phyloP scores from a whole-genome alignment of 2,797 vertebrate genomes.

The Cossypha polioptera region DNA sequence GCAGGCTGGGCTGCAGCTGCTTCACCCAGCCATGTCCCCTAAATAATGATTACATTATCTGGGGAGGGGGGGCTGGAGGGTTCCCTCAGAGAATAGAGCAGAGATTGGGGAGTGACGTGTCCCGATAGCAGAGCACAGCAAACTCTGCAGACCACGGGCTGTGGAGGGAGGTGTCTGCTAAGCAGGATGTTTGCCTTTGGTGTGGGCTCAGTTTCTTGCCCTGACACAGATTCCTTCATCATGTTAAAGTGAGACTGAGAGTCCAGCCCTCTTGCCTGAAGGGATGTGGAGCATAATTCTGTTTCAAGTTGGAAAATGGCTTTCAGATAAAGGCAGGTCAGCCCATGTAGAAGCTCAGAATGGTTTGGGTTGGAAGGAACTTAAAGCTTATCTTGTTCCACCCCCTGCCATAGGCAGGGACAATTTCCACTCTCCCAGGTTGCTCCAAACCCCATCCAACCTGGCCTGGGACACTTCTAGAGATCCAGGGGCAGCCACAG shows the following conservation, averaged over 20 bases:
- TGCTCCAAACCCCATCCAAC: rapidly evolving
- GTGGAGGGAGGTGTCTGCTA: not conserved
- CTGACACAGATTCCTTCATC: not conserved
- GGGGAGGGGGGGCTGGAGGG: not conserved
- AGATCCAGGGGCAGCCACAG: not conserved
- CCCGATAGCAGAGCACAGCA: not conserved
- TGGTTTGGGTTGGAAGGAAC: not conserved
- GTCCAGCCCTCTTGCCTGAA: not conserved
- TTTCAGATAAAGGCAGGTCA: not conserved
- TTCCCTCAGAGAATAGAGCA: not conserved
- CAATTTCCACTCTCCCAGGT: not conserved
- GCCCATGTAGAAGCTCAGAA: not conserved
- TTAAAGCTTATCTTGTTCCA: not conserved
- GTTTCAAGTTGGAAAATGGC: not conserved
- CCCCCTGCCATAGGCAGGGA: not conserved
- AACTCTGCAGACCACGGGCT: not conserved
- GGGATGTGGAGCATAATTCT: not conserved
- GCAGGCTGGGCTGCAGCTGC: not conserved
- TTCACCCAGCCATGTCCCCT: not conserved
- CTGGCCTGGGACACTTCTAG: not conserved
- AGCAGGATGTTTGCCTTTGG: not conserved
- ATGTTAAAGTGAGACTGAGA: not conserved
- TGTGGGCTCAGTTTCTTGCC: not conserved
- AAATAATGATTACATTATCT: rapidly evolving
- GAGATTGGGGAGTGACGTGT: not conserved